Conservation (phyloP, 2,797 vertebrate genomes). For the Syncerus caffer region DNA sequence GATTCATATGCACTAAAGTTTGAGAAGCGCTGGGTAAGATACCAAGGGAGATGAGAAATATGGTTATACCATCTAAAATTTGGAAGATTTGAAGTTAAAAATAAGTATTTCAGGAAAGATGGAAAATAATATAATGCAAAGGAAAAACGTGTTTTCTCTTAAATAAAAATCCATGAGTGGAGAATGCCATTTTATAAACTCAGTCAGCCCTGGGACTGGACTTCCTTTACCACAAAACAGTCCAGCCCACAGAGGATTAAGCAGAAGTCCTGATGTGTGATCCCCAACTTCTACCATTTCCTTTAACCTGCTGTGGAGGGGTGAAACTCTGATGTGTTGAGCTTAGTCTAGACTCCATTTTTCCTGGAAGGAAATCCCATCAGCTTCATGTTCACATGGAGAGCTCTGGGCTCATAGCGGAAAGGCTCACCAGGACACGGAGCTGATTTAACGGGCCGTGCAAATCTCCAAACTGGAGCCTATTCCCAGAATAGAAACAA, state of each 20-base stretch:
- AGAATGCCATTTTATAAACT: neutral
- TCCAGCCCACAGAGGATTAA: neutral
- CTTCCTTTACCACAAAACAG: neutral
- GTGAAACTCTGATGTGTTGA: neutral
- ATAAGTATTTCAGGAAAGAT: neutral
- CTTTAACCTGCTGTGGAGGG: neutral
- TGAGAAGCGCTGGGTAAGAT: neutral
- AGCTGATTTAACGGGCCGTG: neutral
- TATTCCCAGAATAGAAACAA: slow-evolving; percentile 13
- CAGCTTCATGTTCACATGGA: neutral
- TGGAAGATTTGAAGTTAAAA: neutral
- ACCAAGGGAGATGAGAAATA: neutral
- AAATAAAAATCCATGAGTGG: neutral
- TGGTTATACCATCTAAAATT: neutral
- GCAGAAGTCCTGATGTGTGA: neutral
- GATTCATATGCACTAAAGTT: neutral
- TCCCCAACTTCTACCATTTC: neutral
- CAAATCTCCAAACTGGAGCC: neutral
- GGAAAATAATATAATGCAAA: neutral
- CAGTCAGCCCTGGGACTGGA: neutral
- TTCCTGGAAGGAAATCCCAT: neutral
- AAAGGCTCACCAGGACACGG: neutral
- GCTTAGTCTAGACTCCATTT: neutral
- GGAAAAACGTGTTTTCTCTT: neutral
- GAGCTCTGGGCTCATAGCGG: neutral